These are phyloP conservation scores for Tuta absoluta DNA, from an alignment of 2,888 invertebrate species.

Conservation along the genomic window DNA sequence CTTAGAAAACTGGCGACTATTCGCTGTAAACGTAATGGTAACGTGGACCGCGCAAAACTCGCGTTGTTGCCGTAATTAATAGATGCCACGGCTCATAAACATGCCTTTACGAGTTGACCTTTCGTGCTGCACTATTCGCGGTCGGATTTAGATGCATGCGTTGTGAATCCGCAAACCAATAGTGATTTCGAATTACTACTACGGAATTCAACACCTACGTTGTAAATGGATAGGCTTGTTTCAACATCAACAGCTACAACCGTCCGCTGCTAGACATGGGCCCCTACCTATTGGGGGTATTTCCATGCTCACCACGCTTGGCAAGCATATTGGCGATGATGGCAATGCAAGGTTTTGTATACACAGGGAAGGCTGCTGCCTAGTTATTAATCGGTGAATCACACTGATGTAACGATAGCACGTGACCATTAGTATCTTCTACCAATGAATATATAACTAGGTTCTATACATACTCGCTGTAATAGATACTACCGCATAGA, in stretches of 20 bases:
- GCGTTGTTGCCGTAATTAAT: conserved; percentile 19
- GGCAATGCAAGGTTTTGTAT: too few species aligned
- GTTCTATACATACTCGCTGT: too few species aligned
- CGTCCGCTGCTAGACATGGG: too few species aligned
- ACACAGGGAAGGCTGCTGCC: too few species aligned
- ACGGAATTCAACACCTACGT: conserved; percentile 4
- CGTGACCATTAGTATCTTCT: too few species aligned
- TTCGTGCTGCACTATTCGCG: conserved; percentile 13
- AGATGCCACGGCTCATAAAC: conserved; percentile 16
- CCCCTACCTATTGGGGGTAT: too few species aligned
- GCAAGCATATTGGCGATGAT: too few species aligned
- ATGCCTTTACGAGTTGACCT: conserved; percentile 16
- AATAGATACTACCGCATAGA: too few species aligned
- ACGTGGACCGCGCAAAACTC: conserved; percentile 26
- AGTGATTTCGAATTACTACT: background rate
- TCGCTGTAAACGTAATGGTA: conserved; percentile 22
- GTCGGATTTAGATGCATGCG: conserved; percentile 12
- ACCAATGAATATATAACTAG: too few species aligned
- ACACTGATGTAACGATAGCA: too few species aligned
- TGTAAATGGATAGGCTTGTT: background rate
- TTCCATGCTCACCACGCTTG: too few species aligned
- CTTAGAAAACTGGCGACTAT: conserved; percentile 34
- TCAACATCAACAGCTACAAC: background rate
- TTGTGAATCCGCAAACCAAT: background rate
- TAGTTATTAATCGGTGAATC: too few species aligned